A percentile compares a stretch with the other conserved stretches of the same genome.
Evolutionary conservation across 2,113 vertebrate species (phyloP).

Genomic region (Origma solitaria): DNA sequence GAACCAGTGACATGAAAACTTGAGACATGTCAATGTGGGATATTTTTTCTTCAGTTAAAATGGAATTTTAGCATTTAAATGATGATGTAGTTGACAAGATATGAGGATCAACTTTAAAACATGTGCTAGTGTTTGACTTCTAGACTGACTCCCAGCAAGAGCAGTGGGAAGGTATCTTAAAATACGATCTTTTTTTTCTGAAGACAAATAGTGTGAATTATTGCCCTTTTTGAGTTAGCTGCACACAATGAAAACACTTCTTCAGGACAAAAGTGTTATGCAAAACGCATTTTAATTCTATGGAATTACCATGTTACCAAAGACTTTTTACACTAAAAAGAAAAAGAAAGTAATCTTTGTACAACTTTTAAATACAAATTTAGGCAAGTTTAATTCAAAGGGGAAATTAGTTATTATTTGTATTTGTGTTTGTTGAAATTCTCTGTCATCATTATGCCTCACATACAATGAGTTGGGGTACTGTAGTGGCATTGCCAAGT

Average conservation of each 20-base stretch:
- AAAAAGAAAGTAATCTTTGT: not conserved
- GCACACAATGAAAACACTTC: not conserved
- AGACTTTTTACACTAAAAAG: not conserved
- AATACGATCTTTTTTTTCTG: conserved; percentile 17
- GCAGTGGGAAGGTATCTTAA: not conserved
- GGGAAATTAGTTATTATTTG: not conserved
- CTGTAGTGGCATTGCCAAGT: not conserved
- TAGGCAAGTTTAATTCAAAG: not conserved
- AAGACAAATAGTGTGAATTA: conserved; percentile 13
- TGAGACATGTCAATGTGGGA: not conserved
- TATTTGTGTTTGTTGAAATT: not conserved
- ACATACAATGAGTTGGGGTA: not conserved
- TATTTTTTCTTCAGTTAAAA: not conserved
- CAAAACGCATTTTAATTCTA: not conserved
- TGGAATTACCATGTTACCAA: not conserved
- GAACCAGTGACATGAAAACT: not conserved
- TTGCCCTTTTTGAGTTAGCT: not conserved
- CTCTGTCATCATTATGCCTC: rapidly evolving
- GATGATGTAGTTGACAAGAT: not conserved
- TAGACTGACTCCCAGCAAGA: not conserved
- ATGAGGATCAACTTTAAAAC: not conserved
- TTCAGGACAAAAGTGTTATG: not conserved
- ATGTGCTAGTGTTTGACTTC: not conserved
- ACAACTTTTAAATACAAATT: not conserved
- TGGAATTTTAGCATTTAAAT: not conserved